phyloP scores from a whole-genome alignment of 2,113 vertebrate species.

The Pterocles gutturalis region DNA sequence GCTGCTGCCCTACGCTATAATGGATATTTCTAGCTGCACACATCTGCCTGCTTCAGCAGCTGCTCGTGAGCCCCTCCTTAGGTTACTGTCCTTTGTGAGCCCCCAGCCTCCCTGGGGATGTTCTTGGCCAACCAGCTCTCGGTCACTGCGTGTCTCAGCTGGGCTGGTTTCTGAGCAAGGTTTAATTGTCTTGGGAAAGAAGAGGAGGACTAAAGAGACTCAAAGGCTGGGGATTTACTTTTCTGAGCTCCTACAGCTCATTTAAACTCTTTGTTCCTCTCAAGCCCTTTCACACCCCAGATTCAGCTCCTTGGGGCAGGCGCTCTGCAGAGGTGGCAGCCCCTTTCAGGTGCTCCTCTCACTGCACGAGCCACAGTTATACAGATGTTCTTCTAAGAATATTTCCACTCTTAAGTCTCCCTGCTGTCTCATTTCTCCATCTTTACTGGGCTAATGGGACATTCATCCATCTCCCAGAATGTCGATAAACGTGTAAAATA shows the following conservation, averaged over 20 bases:
- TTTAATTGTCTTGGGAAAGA: not conserved
- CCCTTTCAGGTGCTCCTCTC: not conserved
- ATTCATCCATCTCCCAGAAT: not conserved
- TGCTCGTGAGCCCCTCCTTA: not conserved
- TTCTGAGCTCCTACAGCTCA: not conserved
- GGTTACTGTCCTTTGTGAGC: not conserved
- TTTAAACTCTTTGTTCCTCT: not conserved
- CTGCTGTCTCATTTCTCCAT: not conserved
- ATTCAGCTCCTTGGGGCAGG: not conserved
- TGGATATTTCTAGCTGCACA: not conserved
- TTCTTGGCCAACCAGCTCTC: not conserved
- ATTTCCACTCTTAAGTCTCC: not conserved
- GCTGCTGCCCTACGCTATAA: not conserved
- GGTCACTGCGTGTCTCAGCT: not conserved
- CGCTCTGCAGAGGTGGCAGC: not conserved
- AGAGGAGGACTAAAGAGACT: not conserved
- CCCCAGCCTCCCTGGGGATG: not conserved
- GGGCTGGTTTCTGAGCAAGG: not conserved
- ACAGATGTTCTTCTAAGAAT: not conserved
- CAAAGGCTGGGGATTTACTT: not conserved
- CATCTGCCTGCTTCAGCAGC: not conserved
- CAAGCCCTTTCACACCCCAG: not conserved
- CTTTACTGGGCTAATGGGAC: constrained; percentile 4
- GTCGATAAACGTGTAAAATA: constrained; percentile 24
- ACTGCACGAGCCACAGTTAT: not conserved